A percentile compares a stretch with the other conserved stretches of the same genome.
These are phyloP conservation scores for Gymnothorax javanicus DNA, from an alignment of 2,797 vertebrate genomes.

Conservation along the genomic window DNA sequence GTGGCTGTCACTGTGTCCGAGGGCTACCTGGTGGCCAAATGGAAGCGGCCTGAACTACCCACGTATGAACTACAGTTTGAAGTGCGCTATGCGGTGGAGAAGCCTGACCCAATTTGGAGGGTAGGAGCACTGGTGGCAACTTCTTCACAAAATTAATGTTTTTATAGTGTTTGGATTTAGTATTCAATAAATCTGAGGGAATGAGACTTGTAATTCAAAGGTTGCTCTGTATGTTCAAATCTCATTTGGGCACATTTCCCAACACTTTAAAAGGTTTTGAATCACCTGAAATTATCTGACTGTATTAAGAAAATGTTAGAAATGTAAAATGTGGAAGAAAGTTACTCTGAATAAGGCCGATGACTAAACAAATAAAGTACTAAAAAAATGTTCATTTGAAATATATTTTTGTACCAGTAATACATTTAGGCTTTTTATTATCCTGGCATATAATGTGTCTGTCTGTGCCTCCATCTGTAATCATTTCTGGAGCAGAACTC, in stretches of 20 bases:
- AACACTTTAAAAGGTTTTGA: background rate
- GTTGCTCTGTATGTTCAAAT: background rate
- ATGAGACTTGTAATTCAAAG: background rate
- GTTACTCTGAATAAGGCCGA: slow-evolving; percentile 48
- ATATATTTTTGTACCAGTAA: background rate
- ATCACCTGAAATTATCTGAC: background rate
- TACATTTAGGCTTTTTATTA: background rate
- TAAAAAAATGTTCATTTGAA: background rate
- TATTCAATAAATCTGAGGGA: background rate
- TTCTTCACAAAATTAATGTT: background rate
- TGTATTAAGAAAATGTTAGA: background rate
- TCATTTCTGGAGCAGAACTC: too few species aligned
- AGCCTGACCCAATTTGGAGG: slow-evolving; percentile 74
- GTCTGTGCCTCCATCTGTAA: too few species aligned
- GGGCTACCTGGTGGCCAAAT: slow-evolving; percentile 77
- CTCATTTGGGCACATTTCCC: background rate
- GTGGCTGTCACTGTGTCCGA: slow-evolving; percentile 70
- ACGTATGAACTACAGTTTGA: slow-evolving; percentile 75
- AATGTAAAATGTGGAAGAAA: slow-evolving; percentile 58
- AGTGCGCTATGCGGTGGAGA: slow-evolving; percentile 69
- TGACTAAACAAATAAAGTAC: background rate
- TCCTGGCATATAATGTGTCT: too few species aligned
- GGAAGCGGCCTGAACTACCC: slow-evolving; percentile 75
- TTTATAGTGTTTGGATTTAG: background rate
- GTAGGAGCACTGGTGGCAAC: slow-evolving; percentile 59